Evolutionary conservation across 2,888 invertebrate genomes (phyloP), one percentile per base, ranked within the genome.

Genomic region (Chalcis sispes): DNA sequence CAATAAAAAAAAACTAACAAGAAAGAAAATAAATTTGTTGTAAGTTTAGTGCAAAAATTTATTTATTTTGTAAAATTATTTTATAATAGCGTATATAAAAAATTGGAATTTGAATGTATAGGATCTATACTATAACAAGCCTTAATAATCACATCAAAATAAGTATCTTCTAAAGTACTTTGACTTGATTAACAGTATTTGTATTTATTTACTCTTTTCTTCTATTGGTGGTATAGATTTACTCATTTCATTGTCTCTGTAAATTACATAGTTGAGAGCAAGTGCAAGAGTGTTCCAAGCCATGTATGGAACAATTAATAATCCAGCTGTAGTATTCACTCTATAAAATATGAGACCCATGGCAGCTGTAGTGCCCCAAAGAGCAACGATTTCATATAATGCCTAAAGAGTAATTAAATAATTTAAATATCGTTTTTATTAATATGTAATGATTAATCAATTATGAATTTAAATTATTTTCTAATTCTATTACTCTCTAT

Each of bases 271-370:
- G 84, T 93, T 95, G 5, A 96, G 89, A 27, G 91, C 90, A 0
- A 92, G 90, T 0, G 95, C 95, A 78, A 95, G 90, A 13, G 92
- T 89, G 52, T 93, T 87, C 95, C 96, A 96, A 23, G 91, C 91
- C 25, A 95, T 87, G 85, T 96, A 96, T 0, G 96, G 96, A 61
- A 93, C 82, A 88, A 95, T 91, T 42, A 96, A 83, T 79, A 90
- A 90, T 3, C 93, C 93, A 23, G 95, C 94, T 0, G 89, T 87
- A 59, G 90, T 90, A 85, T 94, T 94, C 4, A 95, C 89, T 70
- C 89, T 87, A 82, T 91, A 92, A 86, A 94, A 94, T 40, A 91
- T 87, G 1, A 90, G 83, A 0, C 91, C 91, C 81, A 93, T 91
- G 0, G 90, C 91, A 2, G 90, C 89, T 0, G 93, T 93, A 0